phyloP scores from a whole-genome alignment of 1,140 invertebrate genomes.

The Doryteuthis pealeii region DNA sequence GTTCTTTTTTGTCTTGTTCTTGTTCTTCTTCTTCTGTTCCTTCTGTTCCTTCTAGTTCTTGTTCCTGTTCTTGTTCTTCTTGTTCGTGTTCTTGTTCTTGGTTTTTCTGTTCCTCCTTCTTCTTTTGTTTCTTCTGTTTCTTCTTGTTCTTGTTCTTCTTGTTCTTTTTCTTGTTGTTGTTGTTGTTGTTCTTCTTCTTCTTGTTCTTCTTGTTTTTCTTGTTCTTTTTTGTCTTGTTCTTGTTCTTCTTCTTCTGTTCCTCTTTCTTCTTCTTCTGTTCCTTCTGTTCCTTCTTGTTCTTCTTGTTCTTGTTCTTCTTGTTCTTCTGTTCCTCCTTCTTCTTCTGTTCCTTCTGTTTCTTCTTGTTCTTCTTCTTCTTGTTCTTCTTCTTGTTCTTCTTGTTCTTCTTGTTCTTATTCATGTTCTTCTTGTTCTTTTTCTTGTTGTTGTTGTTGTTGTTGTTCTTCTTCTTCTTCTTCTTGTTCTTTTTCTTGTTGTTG shows the following conservation, averaged over 20 bases:
- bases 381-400: background rate
- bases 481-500: background rate
- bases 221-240: background rate
- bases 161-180: background rate
- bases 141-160: background rate
- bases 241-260: background rate
- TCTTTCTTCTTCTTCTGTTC: fast-evolving
- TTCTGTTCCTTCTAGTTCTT: background rate
- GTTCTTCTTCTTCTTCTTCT: background rate
- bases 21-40: background rate
- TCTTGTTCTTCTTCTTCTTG: background rate
- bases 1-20: background rate
- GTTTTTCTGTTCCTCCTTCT: background rate
- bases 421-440: background rate
- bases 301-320: background rate
- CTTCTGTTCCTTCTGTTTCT: no score
- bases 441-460: background rate
- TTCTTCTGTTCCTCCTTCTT: background rate
- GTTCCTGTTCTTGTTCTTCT: background rate
- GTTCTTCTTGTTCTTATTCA: background rate
- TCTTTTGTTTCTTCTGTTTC: background rate
- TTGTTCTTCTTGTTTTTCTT: background rate
- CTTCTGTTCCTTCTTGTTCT: background rate
- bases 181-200: background rate
- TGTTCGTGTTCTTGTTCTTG: background rate